Conservation (phyloP, 2,113 vertebrate species). For the Balaenoptera acutorostrata region DNA sequence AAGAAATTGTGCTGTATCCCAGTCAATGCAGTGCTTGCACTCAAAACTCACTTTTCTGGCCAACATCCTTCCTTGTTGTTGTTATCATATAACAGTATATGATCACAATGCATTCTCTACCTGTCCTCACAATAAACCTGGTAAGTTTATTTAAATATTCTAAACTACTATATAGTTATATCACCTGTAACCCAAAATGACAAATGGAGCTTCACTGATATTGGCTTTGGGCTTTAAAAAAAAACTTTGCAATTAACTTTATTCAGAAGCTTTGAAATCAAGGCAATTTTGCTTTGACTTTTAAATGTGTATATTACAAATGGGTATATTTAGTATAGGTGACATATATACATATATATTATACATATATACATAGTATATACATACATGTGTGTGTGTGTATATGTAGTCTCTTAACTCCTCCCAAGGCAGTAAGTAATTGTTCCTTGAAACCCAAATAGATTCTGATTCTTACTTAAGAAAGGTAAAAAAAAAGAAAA, state of each 20-base stretch:
- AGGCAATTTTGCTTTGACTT: not conserved
- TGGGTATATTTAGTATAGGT: not conserved
- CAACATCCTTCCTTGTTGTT: not conserved
- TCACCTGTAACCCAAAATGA: not conserved
- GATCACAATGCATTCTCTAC: not conserved
- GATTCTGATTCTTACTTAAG: not conserved
- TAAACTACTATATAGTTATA: not conserved
- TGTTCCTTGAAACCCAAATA: not conserved
- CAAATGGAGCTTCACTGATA: not conserved
- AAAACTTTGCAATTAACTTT: not conserved
- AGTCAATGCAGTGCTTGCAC: not conserved
- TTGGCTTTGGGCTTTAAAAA: not conserved
- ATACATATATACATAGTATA: not conserved
- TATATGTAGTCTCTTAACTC: not conserved
- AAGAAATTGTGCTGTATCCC: not conserved
- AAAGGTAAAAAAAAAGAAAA: too few relatives aligned
- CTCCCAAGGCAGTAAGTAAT: not conserved
- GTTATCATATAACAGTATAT: not conserved
- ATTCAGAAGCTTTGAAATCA: constrained; percentile 19
- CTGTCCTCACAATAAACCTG: not conserved
- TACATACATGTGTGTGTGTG: not conserved
- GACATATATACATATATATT: not conserved
- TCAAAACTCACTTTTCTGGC: not conserved
- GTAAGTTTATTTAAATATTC: not conserved
- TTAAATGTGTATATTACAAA: not conserved